phyloP scores from a whole-genome alignment of 1,140 invertebrate species.

The Pogonomyrmex barbatus region DNA sequence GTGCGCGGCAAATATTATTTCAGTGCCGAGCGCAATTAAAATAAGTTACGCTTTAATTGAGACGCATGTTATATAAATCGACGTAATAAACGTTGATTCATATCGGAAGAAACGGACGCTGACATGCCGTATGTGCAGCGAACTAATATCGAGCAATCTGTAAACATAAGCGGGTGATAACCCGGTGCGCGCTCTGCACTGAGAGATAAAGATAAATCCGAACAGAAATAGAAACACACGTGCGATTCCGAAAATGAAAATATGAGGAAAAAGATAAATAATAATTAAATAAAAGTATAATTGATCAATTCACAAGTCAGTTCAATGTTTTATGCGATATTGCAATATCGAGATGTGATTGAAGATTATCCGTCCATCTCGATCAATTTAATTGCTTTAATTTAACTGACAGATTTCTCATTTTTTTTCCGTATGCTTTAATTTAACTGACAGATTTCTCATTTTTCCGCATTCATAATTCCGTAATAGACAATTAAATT shows the following conservation, averaged over 20 bases:
- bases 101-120: background rate
- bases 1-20: background rate
- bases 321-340: background rate
- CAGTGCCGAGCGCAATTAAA: background rate
- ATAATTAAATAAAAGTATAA: slow-evolving; percentile 2
- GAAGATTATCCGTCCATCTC: background rate
- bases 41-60: slow-evolving; percentile 62
- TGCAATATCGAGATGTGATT: slow-evolving; percentile 18
- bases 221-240: slow-evolving; percentile 9
- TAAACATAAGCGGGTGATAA: slow-evolving; percentile 21
- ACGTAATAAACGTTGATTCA: slow-evolving; percentile 48
- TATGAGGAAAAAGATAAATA: background rate
- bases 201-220: slow-evolving; percentile 16
- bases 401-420: background rate
- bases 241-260: background rate
- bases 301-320: background rate
- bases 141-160: slow-evolving; percentile 46
- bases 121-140: background rate
- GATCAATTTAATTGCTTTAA: slow-evolving; percentile 1
- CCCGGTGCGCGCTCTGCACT: background rate
- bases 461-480: background rate
- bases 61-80: slow-evolving; percentile 60
- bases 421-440: background rate
- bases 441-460: slow-evolving; percentile 6
- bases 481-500: slow-evolving; percentile 38